Conservation (phyloP, 2,797 vertebrate species). For the Cynopterus sphinx region DNA sequence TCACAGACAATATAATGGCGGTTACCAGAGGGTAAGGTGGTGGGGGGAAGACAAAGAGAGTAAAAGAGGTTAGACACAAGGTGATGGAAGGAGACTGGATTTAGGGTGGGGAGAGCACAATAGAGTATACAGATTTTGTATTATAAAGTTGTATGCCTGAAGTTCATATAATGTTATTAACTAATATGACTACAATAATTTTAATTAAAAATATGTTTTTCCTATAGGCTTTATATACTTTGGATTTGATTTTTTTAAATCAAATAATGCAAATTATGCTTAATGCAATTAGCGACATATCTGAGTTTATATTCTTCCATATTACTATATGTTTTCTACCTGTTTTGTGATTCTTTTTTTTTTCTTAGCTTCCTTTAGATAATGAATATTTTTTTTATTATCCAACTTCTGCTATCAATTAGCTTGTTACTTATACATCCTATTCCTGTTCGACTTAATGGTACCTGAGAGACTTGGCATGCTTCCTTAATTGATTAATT, state of each 20-base stretch:
- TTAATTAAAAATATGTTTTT: too few species aligned
- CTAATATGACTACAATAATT: too few species aligned
- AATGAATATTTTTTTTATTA: slow-evolving; percentile 18
- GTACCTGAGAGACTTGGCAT: not conserved
- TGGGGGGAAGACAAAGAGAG: too few species aligned
- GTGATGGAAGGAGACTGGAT: too few species aligned
- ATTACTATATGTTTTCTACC: not conserved
- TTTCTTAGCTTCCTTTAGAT: not conserved
- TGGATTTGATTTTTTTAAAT: slow-evolving; percentile 9
- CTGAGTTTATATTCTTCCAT: not conserved
- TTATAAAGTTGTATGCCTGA: too few species aligned
- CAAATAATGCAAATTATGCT: not conserved
- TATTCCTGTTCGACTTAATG: not conserved
- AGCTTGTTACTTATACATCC: not conserved
- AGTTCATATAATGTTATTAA: too few species aligned
- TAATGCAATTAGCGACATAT: not conserved
- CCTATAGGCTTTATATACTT: not conserved
- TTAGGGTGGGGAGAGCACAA: too few species aligned
- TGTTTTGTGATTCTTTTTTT: not conserved
- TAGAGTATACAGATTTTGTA: too few species aligned
- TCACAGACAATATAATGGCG: too few species aligned
- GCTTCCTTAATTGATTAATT: slow-evolving; percentile 14
- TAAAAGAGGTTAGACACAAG: too few species aligned
- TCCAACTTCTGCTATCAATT: not conserved
- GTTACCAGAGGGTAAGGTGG: too few species aligned